Evolutionary conservation across 2,888 invertebrate genomes (phyloP).

Genomic region (Drosophila mulleri): DNA sequence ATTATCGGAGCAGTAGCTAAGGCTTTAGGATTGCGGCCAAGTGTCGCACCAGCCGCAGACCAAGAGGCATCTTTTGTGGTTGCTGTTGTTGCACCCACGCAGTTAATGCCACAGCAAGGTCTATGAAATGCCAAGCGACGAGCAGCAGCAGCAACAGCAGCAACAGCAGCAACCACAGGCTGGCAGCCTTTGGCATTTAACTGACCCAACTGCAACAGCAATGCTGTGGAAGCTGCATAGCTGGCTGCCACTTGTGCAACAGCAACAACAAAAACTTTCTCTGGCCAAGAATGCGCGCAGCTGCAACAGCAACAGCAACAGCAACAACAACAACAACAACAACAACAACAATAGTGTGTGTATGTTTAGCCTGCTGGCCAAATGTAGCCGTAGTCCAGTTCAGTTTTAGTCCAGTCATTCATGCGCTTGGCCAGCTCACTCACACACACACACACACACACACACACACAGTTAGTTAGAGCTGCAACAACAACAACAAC

Average conservation of each 20-base stretch:
- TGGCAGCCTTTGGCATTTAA: conserved; percentile 63
- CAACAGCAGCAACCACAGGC: conserved; percentile 43
- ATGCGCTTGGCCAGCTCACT: conserved; percentile 57
- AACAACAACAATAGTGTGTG: neutral
- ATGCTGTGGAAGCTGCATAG: conserved; percentile 51
- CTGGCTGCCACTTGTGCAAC: conserved; percentile 67
- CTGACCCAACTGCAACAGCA: conserved; percentile 64
- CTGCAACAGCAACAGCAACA: conserved; percentile 69
- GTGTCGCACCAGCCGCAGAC: conserved; percentile 41
- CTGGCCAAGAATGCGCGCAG: conserved; percentile 74
- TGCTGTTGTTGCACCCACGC: conserved; percentile 53
- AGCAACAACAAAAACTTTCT: conserved; percentile 65
- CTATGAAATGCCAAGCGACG: conserved; percentile 46
- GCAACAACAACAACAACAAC: conserved; percentile 1
- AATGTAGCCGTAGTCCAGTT: conserved; percentile 68
- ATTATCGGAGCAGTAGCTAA: conserved; percentile 27
- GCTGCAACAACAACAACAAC: conserved; percentile 44
- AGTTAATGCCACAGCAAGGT: conserved; percentile 19
- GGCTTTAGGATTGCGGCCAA: conserved; percentile 28
- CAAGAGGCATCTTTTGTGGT: conserved; percentile 20
- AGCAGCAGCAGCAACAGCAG: conserved; percentile 24
- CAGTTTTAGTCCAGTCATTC: conserved; percentile 71
- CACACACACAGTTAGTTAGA: conserved; percentile 47
- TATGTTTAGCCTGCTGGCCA: conserved; percentile 46
- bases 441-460: conserved; percentile 44